A percentile compares a stretch with the other conserved stretches of the same genome.
phyloP scores from a whole-genome alignment of 2,113 vertebrate species.

The Oplegnathus fasciatus region DNA sequence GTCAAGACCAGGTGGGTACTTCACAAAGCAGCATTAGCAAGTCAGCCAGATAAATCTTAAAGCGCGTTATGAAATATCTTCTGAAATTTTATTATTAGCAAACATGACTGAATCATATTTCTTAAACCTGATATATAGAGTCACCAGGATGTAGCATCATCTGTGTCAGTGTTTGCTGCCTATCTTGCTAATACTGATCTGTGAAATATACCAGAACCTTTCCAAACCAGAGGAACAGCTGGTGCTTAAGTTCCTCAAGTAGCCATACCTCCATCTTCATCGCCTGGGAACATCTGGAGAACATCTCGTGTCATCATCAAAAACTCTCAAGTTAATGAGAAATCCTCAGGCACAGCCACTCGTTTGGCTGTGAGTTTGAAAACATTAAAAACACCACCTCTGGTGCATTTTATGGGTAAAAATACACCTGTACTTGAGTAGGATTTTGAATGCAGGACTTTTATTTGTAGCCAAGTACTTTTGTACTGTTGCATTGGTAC shows the following conservation, averaged over 20 bases:
- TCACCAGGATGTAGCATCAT: background rate
- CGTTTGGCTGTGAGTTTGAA: background rate
- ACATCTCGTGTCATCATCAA: background rate
- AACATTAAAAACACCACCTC: background rate
- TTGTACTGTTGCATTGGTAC: too few species aligned
- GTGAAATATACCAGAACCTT: background rate
- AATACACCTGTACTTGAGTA: too few species aligned
- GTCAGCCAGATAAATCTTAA: background rate
- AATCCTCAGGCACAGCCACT: background rate
- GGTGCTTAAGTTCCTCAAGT: background rate
- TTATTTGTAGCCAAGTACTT: too few species aligned
- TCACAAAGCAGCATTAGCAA: background rate
- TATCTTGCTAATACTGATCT: background rate
- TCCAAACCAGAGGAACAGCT: constrained; percentile 2
- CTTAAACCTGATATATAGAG: background rate
- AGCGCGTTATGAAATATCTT: background rate
- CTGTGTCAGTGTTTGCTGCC: background rate
- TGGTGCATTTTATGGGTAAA: too few species aligned
- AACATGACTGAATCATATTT: background rate
- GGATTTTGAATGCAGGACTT: too few species aligned
- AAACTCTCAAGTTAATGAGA: constrained; percentile 10
- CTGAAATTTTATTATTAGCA: background rate
- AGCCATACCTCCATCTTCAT: background rate
- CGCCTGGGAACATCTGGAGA: constrained; percentile 31
- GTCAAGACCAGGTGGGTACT: background rate